Evolutionary conservation across 2,113 vertebrate species (phyloP).

Genomic region (Heteronetta atricapilla): DNA sequence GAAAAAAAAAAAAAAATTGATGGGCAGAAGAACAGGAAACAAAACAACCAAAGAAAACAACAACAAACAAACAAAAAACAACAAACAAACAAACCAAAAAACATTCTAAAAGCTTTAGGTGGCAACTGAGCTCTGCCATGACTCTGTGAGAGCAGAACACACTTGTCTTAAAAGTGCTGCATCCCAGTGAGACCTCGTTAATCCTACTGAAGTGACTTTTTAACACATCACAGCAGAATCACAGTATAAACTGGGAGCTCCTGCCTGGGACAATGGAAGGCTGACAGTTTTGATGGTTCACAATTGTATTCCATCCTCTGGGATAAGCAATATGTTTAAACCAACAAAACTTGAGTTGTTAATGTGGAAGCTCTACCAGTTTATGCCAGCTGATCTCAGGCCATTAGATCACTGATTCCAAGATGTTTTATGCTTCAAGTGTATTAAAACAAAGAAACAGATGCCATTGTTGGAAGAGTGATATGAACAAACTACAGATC

Average conservation of each 20-base stretch:
- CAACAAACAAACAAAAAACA: no score
- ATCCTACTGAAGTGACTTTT: not conserved
- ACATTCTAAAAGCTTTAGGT: not conserved
- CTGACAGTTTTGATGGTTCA: not conserved
- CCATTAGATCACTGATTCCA: not conserved
- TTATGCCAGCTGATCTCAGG: not conserved
- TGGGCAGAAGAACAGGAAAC: not conserved
- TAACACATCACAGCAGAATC: not conserved
- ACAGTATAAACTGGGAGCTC: not conserved
- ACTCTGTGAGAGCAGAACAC: not conserved
- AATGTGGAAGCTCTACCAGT: not conserved
- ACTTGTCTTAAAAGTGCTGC: not conserved
- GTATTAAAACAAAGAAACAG: not conserved
- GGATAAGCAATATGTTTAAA: not conserved
- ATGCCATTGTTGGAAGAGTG: not conserved
- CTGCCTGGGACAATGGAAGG: not conserved
- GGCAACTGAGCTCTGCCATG: not conserved
- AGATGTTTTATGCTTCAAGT: fast-evolving
- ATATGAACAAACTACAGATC: not conserved
- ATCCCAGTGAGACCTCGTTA: not conserved
- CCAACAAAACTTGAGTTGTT: not conserved
- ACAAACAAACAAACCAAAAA: no score
- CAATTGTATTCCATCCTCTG: not conserved
- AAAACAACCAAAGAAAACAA: no score
- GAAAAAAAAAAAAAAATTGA: not conserved